Percentiles rank a stretch among this genome's conserved stretches.
Conservation (phyloP, 2,888 invertebrate species). For the Amiota communis region DNA sequence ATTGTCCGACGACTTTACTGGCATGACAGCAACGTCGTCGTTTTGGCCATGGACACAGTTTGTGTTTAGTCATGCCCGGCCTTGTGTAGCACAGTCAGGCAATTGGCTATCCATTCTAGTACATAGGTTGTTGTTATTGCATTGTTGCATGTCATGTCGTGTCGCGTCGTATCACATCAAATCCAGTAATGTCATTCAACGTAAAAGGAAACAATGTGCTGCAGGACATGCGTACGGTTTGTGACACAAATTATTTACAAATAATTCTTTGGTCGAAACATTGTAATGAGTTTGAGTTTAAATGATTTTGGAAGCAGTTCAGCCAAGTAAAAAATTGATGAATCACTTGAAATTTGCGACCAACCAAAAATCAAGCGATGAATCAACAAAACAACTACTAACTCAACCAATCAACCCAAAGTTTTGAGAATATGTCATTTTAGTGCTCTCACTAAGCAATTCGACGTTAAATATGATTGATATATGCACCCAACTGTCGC, state of each 20-base stretch:
- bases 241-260: conserved; percentile 57
- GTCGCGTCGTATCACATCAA: conserved; percentile 10
- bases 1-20: conserved; percentile 4
- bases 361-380: neutral
- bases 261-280: conserved; percentile 53
- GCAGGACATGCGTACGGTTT: conserved; percentile 46
- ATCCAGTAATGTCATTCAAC: too few relatives aligned
- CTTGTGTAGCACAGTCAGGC: neutral
- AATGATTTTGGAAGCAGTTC: too few relatives aligned
- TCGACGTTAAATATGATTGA: conserved; percentile 57
- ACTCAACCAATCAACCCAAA: neutral
- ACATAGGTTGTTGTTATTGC: conserved; percentile 41
- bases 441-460: conserved; percentile 21
- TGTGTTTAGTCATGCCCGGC: conserved; percentile 10
- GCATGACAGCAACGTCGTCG: neutral
- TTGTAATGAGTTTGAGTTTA: too few relatives aligned
- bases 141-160: conserved; percentile 28
- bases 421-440: conserved; percentile 35
- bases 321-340: too few relatives aligned
- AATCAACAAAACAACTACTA: neutral
- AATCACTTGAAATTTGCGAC: too few relatives aligned
- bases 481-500: conserved; percentile 46
- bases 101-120: conserved; percentile 31
- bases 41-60: neutral
- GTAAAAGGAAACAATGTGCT: neutral